These are phyloP conservation scores for Prionchulus punctatus DNA, from an alignment of 2,888 invertebrate species.

Conservation along the genomic window DNA sequence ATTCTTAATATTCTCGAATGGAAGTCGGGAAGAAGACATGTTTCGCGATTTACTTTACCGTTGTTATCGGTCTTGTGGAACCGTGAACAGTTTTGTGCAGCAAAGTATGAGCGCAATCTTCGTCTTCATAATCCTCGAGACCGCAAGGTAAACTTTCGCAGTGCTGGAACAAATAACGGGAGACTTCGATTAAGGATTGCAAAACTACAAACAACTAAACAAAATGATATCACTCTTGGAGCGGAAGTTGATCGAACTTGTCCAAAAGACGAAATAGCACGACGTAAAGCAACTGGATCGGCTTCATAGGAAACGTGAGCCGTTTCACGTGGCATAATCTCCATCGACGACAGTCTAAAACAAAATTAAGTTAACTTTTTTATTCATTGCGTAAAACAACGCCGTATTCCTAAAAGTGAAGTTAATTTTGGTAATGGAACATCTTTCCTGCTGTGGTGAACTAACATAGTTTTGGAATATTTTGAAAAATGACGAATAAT, in stretches of 20 bases:
- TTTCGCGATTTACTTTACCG: background rate
- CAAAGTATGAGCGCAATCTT: background rate
- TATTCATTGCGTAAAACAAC: no score
- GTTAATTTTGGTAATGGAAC: no score
- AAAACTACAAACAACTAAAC: background rate
- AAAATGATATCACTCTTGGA: no score
- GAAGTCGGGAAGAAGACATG: background rate
- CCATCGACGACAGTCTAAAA: no score
- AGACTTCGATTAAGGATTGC: background rate
- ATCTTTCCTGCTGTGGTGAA: no score
- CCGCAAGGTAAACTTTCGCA: constrained; percentile 7
- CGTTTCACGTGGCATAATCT: constrained; percentile 9
- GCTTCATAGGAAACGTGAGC: constrained; percentile 2
- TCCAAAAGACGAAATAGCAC: constrained; percentile 1
- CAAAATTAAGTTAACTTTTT: no score
- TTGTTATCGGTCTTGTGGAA: background rate
- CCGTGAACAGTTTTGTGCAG: constrained; percentile 4
- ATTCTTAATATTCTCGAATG: background rate
- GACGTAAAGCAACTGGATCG: constrained; percentile 2
- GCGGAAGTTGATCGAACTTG: background rate
- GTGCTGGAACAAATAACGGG: background rate
- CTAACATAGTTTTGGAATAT: no score
- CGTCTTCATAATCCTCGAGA: constrained; percentile 9
- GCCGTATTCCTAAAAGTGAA: no score
- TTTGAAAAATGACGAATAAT: no score